Conservation (phyloP, 2,888 invertebrate genomes). For the Ecdyonurus torrentis region DNA sequence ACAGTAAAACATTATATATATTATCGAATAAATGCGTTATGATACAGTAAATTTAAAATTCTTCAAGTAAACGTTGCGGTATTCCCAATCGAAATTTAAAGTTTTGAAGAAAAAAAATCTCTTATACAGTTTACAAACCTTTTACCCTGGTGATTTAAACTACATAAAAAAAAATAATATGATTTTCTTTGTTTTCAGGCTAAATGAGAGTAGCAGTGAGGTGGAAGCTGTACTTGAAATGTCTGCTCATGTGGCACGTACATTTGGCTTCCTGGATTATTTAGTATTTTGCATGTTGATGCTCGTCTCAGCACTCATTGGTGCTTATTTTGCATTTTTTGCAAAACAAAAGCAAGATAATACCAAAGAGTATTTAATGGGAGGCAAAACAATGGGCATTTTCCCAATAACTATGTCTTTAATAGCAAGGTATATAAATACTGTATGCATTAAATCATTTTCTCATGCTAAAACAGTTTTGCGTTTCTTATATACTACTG, state of each 20-base stretch:
- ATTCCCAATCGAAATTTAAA: too few species aligned
- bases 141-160: too few species aligned
- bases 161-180: neutral
- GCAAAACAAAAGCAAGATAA: conserved; percentile 28
- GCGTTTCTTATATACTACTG: too few species aligned
- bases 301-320: conserved; percentile 55
- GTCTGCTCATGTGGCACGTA: neutral
- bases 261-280: conserved; percentile 37
- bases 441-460: too few species aligned
- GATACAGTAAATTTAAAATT: too few species aligned
- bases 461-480: too few species aligned
- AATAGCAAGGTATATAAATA: conserved; percentile 61
- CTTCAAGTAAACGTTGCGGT: too few species aligned
- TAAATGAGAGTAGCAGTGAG: neutral
- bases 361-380: conserved; percentile 56
- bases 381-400: conserved; percentile 63
- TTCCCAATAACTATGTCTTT: conserved; percentile 72
- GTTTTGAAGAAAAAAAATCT: too few species aligned
- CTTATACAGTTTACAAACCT: too few species aligned
- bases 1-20: too few species aligned
- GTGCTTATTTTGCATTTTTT: conserved; percentile 66
- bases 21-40: too few species aligned
- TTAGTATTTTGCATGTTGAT: conserved; percentile 61
- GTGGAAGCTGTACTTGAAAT: neutral
- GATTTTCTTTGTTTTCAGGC: neutral